Evolutionary conservation across 1,140 invertebrate genomes (phyloP).

Genomic region (Trissolcus basalis): DNA sequence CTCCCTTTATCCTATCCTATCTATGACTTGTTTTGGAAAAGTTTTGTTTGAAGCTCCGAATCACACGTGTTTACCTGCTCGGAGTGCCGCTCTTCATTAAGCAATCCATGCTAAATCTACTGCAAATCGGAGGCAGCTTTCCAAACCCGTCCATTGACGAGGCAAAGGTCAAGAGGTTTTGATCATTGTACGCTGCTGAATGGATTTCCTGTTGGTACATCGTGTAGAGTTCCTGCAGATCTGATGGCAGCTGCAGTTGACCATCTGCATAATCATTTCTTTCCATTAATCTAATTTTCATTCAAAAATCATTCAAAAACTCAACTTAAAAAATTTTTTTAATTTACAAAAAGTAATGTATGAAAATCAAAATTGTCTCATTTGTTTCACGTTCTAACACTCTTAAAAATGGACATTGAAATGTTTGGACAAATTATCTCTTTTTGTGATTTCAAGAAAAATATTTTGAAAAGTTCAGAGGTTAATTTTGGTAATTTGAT

Average conservation of each 20-base stretch:
- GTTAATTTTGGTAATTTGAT: not conserved
- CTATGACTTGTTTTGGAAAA: no score
- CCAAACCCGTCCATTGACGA: slow-evolving; percentile 62
- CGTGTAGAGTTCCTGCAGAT: slow-evolving; percentile 89
- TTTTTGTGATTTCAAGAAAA: no score
- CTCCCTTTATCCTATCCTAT: no score
- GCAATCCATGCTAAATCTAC: slow-evolving; percentile 62
- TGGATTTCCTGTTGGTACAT: slow-evolving; percentile 91
- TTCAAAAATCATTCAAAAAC: no score
- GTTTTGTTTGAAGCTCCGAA: not conserved
- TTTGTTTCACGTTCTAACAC: no score
- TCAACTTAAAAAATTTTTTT: no score
- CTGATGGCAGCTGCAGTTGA: slow-evolving; percentile 82
- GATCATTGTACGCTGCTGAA: slow-evolving; percentile 82
- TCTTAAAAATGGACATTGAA: no score
- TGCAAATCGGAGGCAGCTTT: slow-evolving; percentile 66
- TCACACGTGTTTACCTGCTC: slow-evolving; percentile 59
- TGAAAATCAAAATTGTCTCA: no score
- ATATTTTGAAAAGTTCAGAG: no score
- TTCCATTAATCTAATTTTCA: slow-evolving; percentile 34
- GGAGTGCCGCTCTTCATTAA: slow-evolving; percentile 61
- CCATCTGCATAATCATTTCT: slow-evolving; percentile 75
- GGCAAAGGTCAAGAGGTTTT: slow-evolving; percentile 64
- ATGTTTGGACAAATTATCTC: no score
- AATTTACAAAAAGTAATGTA: no score